Base-by-base conservation (phyloP, 2,113 vertebrate species). In the Mugil cephalus region DNA sequence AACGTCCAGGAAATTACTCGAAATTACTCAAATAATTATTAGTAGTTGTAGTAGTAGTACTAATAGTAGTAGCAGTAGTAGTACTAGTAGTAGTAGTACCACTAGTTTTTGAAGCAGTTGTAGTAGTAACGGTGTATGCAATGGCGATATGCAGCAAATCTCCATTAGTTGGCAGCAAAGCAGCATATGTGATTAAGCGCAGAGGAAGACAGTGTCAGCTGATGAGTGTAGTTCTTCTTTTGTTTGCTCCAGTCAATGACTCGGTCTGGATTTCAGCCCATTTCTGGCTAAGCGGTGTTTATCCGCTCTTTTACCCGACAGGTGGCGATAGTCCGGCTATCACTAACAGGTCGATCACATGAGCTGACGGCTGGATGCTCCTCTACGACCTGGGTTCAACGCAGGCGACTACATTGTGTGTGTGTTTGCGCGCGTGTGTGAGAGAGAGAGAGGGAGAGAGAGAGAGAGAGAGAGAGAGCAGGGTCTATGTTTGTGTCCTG, bases 111-210 rank as follows among this genome's bases (percentile, higher is more conserved):
- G n/a, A n/a, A n/a, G n/a, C n/a, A n/a, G n/a, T n/a, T n/a, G n/a
- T n/a, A n/a, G n/a, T n/a, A n/a, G n/a, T n/a, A n/a, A n/a, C n/a
- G n/a, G n/a, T 38, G 56, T 21, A 45, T 21, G 6, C 34, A 17
- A 40, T 17, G 2, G n/a, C 30, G 38, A 63, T 48, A 14, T 78
- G 55, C 74, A 65, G 19, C 18, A n/a, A 36, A 60, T 56, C 34
- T 63, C 76, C 64, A 65, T 76, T 74, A 69, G 79, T 74, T 74
- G 79, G 72, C 79, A 80, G 72, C 55, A 77, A 77, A 79, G 68
- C 46, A 39, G n/a, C 69, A 63, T 24, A 18, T 75, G 43, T 40
- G 24, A 42, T 75, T 45, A 60, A 64, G 51, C 8, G 9, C 48
- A 67, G 78, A 76, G 54, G 54, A 72, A 70, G 17, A 52, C 35